Conservation (phyloP, 2,888 invertebrate species). For the Amiota minor region DNA sequence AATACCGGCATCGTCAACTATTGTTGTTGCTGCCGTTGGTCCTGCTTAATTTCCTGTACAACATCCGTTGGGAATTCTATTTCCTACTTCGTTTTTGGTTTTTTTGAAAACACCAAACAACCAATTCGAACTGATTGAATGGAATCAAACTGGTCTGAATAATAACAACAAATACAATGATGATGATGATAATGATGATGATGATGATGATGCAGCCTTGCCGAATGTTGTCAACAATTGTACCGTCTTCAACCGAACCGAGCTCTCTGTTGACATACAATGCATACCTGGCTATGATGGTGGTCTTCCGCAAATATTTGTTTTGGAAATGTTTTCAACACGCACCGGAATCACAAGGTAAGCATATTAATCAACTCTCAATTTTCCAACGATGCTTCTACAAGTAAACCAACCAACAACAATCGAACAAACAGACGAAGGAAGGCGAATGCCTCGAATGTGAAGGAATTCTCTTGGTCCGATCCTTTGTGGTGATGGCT, state of each 20-base stretch:
- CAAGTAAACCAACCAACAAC: background rate
- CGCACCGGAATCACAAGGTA: constrained; percentile 73
- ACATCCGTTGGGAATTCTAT: constrained; percentile 32
- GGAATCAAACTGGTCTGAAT: too few species aligned
- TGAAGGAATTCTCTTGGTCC: constrained; percentile 30
- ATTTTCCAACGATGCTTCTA: constrained; percentile 29
- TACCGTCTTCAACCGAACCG: constrained; percentile 87
- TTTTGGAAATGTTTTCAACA: constrained; percentile 82
- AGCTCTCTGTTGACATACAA: constrained; percentile 85
- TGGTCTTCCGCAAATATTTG: constrained; percentile 89
- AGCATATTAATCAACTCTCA: constrained; percentile 65
- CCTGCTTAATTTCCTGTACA: constrained; percentile 54
- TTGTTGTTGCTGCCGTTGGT: constrained; percentile 16
- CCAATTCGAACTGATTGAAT: too few species aligned
- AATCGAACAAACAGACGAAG: constrained; percentile 20
- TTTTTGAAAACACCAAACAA: background rate
- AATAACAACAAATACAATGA: constrained; percentile 37
- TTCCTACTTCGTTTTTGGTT: constrained; percentile 6
- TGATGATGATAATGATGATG: constrained; percentile 29
- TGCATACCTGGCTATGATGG: constrained; percentile 91
- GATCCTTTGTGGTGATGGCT: constrained; percentile 2
- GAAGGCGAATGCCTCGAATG: background rate
- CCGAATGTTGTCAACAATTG: constrained; percentile 91
- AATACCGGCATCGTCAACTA: background rate
- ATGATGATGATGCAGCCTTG: constrained; percentile 77